Conservation (phyloP, 2,888 invertebrate genomes). For the Meloe dianella region DNA sequence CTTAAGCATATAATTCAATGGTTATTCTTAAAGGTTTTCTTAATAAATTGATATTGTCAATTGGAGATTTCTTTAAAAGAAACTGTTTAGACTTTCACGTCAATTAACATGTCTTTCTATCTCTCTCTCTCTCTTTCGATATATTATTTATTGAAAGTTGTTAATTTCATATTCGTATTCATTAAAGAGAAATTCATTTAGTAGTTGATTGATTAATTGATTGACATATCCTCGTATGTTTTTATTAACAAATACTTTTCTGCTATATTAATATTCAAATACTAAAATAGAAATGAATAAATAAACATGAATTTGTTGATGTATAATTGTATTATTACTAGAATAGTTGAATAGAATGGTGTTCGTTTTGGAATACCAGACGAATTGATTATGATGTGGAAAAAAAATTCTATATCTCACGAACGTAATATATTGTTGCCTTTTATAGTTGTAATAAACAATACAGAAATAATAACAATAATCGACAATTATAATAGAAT, state of each 20-base stretch:
- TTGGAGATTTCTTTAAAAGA: neutral
- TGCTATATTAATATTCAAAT: too few species aligned
- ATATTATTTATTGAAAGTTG: neutral
- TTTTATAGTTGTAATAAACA: neutral
- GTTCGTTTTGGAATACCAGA: neutral
- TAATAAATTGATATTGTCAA: neutral
- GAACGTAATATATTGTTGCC: neutral
- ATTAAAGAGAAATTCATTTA: conserved; percentile 3
- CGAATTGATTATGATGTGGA: neutral
- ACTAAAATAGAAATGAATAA: neutral
- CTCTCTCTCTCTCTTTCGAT: neutral
- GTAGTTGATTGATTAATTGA: neutral
- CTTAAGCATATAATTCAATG: neutral
- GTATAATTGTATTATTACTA: too few species aligned
- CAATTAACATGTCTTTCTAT: neutral
- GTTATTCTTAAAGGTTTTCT: neutral
- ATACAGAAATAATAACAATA: conserved; percentile 1
- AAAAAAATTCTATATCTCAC: neutral
- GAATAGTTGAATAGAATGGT: neutral
- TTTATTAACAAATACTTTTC: too few species aligned
- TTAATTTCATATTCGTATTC: neutral
- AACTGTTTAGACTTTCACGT: neutral
- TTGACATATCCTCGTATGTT: too few species aligned
- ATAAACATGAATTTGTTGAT: too few species aligned
- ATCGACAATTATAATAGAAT: neutral